Evolutionary conservation across 2,888 invertebrate species (phyloP).

Genomic region (Prosopocoilus inquinatus): DNA sequence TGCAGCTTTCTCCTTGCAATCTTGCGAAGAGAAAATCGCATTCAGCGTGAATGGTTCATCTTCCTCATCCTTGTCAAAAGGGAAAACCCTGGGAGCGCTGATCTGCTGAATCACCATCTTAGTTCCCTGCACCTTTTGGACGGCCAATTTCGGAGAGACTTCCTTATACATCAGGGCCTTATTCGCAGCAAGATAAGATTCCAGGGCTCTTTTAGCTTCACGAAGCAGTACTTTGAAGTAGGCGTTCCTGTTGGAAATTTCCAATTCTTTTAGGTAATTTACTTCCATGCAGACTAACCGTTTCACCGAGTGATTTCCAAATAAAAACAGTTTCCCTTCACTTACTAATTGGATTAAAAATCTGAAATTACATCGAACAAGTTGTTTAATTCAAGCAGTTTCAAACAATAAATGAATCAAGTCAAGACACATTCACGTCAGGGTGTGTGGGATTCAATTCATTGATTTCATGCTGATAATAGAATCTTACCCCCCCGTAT

Average conservation of each 20-base stretch:
- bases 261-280: conserved; percentile 59
- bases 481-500: too few relatives aligned
- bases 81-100: not conserved
- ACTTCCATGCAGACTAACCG: conserved; percentile 70
- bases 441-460: too few relatives aligned
- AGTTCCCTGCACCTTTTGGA: conserved; percentile 35
- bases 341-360: conserved; percentile 11
- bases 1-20: conserved; percentile 61
- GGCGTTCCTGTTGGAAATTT: conserved; percentile 69
- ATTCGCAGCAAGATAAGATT: conserved; percentile 68
- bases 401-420: too few relatives aligned
- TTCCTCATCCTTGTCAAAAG: conserved; percentile 4
- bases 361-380: too few relatives aligned
- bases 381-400: too few relatives aligned
- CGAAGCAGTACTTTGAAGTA: conserved; percentile 75
- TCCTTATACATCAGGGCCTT: conserved; percentile 65
- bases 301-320: conserved; percentile 83
- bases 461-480: not conserved
- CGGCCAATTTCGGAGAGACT: conserved; percentile 54
- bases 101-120: conserved; percentile 19
- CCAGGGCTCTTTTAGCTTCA: conserved; percentile 68
- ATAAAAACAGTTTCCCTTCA: conserved; percentile 52
- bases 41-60: conserved; percentile 9
- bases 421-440: too few relatives aligned
- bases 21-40: conserved; percentile 73